A percentile compares a stretch with the other conserved stretches of the same genome.
Evolutionary conservation across 92 coral and sea anemone genomes (phyloP).

Genomic region (Palythoa heliodiscus): DNA sequence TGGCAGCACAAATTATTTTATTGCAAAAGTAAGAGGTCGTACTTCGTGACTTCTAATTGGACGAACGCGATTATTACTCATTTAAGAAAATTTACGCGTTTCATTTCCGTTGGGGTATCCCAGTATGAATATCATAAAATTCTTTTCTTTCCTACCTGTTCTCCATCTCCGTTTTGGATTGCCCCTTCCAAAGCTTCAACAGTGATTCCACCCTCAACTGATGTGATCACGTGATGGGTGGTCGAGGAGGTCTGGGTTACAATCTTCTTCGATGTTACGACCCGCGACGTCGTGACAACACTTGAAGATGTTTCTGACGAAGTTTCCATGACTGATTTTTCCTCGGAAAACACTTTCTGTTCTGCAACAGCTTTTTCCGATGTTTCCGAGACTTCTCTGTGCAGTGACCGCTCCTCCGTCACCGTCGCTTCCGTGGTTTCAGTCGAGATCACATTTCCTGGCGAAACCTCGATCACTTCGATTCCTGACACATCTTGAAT

Average conservation of each 20-base stretch:
- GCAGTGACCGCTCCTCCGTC: constrained; percentile 26
- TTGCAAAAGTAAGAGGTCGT: too few species aligned
- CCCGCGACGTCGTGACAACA: constrained; percentile 71
- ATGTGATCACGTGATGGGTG: constrained; percentile 67
- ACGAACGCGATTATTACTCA: too few species aligned
- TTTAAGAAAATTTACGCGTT: too few species aligned
- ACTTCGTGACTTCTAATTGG: too few species aligned
- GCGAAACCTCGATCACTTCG: constrained; percentile 37
- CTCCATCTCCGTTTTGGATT: constrained; percentile 75
- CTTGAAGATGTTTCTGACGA: constrained; percentile 61
- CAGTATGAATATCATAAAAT: not conserved
- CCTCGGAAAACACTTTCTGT: constrained; percentile 52
- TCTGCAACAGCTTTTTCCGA: constrained; percentile 60
- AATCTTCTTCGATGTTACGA: constrained; percentile 67
- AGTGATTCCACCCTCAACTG: constrained; percentile 66
- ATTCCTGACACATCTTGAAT: constrained; percentile 55
- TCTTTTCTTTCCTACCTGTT: constrained; percentile 48
- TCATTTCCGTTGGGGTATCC: too few species aligned
- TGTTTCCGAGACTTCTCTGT: constrained; percentile 42
- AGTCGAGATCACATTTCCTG: constrained; percentile 1
- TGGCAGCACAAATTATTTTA: too few species aligned
- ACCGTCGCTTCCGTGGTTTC: constrained; percentile 23
- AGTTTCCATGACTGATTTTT: constrained; percentile 46
- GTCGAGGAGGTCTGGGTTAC: constrained; percentile 64
- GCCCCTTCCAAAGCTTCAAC: constrained; percentile 68